phyloP scores from a whole-genome alignment of 1,140 invertebrate species.

The Zaprionus vittiger region DNA sequence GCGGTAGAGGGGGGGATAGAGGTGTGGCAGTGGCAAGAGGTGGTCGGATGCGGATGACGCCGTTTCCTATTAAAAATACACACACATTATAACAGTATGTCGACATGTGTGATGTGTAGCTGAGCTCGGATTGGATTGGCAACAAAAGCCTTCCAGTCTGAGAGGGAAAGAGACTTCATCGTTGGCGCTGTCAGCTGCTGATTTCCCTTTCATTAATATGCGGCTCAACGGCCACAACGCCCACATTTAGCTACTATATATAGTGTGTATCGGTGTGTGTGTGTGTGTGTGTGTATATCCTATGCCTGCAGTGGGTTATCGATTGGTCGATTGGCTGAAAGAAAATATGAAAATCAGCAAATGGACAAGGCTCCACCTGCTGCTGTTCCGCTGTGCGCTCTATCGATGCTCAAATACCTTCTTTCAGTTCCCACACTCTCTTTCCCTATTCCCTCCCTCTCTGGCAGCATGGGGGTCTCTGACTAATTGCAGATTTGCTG shows the following conservation, averaged over 20 bases:
- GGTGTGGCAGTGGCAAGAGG: not conserved
- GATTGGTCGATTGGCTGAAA: constrained; percentile 26
- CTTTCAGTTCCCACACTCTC: not conserved
- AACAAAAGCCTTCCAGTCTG: constrained; percentile 33
- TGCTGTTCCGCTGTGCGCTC: constrained; percentile 11
- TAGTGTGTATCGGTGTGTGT: not conserved
- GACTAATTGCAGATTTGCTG: constrained; percentile 48
- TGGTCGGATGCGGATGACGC: constrained; percentile 28
- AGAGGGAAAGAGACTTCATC: not conserved
- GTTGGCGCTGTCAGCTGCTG: constrained; percentile 37
- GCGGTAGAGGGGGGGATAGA: not conserved
- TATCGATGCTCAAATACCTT: not conserved
- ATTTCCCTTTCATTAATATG: constrained; percentile 56
- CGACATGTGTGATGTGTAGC: constrained; percentile 25
- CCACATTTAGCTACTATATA: constrained; percentile 13
- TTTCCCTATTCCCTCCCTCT: not conserved
- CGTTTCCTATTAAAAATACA: constrained; percentile 50
- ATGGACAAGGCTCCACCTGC: constrained; percentile 37
- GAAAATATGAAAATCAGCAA: constrained; percentile 37
- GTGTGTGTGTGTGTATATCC: not conserved
- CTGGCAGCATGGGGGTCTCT: constrained; percentile 8
- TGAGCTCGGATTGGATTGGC: constrained; percentile 24
- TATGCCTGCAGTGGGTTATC: constrained; percentile 27
- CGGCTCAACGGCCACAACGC: constrained; percentile 20
- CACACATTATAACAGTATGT: constrained; percentile 25